Conservation (phyloP, 1,140 invertebrate genomes). For the Cotesia glomerata region DNA sequence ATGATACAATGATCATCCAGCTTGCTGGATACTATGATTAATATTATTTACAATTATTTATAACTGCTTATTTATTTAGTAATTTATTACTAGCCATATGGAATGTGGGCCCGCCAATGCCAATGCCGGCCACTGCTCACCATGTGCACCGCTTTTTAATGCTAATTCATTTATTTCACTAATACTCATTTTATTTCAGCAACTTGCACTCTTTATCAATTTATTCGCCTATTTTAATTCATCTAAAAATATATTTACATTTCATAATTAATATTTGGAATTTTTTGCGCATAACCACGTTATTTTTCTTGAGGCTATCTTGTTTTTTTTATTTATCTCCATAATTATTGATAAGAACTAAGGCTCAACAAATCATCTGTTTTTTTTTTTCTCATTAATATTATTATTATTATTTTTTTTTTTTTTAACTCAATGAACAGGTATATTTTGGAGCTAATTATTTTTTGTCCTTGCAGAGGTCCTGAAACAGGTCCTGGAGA, state of each 20-base stretch:
- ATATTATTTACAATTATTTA: neutral
- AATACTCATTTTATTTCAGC: neutral
- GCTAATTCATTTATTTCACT: neutral
- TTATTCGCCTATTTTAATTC: neutral
- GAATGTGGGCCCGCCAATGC: constrained; percentile 54
- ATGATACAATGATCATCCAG: constrained; percentile 34
- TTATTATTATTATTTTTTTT: neutral
- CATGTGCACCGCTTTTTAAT: constrained; percentile 50
- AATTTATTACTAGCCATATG: constrained; percentile 53
- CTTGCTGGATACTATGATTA: constrained; percentile 17
- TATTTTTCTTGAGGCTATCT: no score
- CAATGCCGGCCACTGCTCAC: constrained; percentile 52
- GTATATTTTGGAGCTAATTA: constrained; percentile 21
- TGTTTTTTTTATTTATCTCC: no score
- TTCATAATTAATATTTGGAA: neutral
- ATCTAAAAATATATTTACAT: neutral
- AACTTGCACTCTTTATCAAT: neutral
- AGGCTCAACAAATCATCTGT: neutral
- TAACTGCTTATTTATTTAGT: neutral
- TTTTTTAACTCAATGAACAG: constrained; percentile 28
- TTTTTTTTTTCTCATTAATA: neutral
- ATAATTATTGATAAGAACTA: no score
- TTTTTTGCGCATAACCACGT: no score
- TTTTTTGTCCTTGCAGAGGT: constrained; percentile 71
- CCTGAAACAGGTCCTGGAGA: constrained; percentile 85